Base-by-base conservation (phyloP, 2,113 vertebrate species). In the Myotis davidii region DNA sequence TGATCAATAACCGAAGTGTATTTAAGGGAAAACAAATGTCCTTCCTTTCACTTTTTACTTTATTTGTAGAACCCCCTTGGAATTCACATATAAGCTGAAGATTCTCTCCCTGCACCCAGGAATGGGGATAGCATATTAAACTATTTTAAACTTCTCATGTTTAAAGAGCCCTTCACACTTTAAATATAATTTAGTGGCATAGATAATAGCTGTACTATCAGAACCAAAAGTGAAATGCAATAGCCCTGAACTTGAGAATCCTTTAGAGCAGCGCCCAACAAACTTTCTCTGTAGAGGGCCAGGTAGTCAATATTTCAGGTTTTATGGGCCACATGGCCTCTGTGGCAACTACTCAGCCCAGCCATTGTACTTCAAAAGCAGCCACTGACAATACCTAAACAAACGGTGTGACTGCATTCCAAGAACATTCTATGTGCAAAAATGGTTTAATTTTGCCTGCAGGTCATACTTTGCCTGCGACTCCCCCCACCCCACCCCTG, bases 191-290 rank as follows among this genome's bases (percentile, higher is more conserved):
- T 95, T 88, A 84, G 70, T 94, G 56, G n/a, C 59, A 48, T 1
- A 59, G 39, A 64, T 50, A 91, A 65, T 72, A 91, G 37, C n/a
- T 56, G 17, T 50, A 65, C 91, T 95, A 29, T 29, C 70, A 96
- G 64, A 54, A 93, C 79, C 67, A 93, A 86, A 95, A 98, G 39
- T 82, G 93, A 90, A 96, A 95, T 70, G 52, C 34, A 84, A 84
- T 90, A 94, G 64, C 69, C 70, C 72, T 91, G 94, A 65, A 85
- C 45, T 94, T 73, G 48, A 9, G 37, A 94, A 90, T 67, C 25
- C 16, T 81, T 61, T 59, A 77, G 65, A 48, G 32, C 17, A 92
- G 21, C 2, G 14, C 18, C 84, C 59, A 25, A 61, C 59, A 27
- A 5, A 21, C 50, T 85, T 90, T 77, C 67, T 96, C 77, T 77